These are phyloP conservation scores for Patagioenas fasciata DNA, from an alignment of 2,113 vertebrate genomes.

Conservation along the genomic window DNA sequence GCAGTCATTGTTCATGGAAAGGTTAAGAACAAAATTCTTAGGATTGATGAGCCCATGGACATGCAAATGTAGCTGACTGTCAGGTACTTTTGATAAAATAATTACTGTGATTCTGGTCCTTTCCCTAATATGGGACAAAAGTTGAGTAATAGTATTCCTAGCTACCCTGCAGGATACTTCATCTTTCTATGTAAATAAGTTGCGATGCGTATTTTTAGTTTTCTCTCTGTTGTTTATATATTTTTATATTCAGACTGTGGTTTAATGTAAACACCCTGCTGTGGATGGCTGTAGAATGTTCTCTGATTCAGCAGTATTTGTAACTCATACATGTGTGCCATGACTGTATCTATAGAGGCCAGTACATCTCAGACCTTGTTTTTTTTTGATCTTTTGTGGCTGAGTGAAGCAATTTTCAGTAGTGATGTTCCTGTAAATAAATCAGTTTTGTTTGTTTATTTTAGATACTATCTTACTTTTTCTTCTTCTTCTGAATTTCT, in stretches of 20 bases:
- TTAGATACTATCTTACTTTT: neutral
- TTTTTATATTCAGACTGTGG: neutral
- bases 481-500: neutral
- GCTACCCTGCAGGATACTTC: neutral
- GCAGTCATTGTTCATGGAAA: neutral
- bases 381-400: neutral
- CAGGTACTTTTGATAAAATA: neutral
- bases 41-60: neutral
- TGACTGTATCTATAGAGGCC: neutral
- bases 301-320: neutral
- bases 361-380: neutral
- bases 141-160: neutral
- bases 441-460: neutral
- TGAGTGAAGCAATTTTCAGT: neutral
- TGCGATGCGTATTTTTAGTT: neutral
- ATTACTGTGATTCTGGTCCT: neutral
- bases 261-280: neutral
- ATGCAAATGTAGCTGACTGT: neutral
- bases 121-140: neutral
- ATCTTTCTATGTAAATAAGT: neutral
- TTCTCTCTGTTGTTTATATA: neutral
- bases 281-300: neutral
- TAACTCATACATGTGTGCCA: fast-evolving
- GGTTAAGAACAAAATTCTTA: neutral
- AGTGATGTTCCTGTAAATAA: neutral